Conservation (phyloP, 1,140 invertebrate species). For the Trissolcus basalis region DNA sequence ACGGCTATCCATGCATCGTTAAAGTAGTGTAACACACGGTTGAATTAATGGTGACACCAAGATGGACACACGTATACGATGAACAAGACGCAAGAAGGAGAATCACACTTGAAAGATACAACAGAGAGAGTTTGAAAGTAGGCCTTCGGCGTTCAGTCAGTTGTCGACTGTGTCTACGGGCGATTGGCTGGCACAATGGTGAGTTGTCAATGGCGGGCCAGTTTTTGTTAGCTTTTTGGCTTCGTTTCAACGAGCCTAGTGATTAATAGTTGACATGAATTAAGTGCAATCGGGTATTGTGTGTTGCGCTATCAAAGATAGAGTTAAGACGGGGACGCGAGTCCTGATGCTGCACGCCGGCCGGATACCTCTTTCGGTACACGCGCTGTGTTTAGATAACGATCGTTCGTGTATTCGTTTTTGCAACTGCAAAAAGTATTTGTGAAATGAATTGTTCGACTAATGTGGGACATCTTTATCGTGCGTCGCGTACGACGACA, state of each 20-base stretch:
- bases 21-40: constrained; percentile 54
- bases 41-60: constrained; percentile 57
- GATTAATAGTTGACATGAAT: constrained; percentile 13
- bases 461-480: constrained; percentile 49
- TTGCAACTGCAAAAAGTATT: constrained; percentile 14
- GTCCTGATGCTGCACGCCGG: too few species aligned
- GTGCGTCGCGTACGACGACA: constrained; percentile 23
- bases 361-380: neutral
- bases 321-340: neutral
- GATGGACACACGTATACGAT: constrained; percentile 36
- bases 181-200: constrained; percentile 73
- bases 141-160: constrained; percentile 72
- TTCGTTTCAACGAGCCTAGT: neutral
- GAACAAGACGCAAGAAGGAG: constrained; percentile 59
- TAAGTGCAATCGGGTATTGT: constrained; percentile 16
- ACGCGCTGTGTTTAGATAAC: constrained; percentile 7
- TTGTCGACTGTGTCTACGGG: constrained; percentile 70
- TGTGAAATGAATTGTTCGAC: constrained; percentile 30
- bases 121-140: constrained; percentile 75
- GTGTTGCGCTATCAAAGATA: constrained; percentile 10
- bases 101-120: constrained; percentile 62
- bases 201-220: constrained; percentile 59
- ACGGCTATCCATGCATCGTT: constrained; percentile 42
- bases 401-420: constrained; percentile 4
- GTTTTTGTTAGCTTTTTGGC: constrained; percentile 12